Percentiles rank a stretch among this genome's conserved stretches.
These are phyloP conservation scores for Atlantisia rogersi DNA, from an alignment of 2,113 vertebrate species.

Conservation along the genomic window DNA sequence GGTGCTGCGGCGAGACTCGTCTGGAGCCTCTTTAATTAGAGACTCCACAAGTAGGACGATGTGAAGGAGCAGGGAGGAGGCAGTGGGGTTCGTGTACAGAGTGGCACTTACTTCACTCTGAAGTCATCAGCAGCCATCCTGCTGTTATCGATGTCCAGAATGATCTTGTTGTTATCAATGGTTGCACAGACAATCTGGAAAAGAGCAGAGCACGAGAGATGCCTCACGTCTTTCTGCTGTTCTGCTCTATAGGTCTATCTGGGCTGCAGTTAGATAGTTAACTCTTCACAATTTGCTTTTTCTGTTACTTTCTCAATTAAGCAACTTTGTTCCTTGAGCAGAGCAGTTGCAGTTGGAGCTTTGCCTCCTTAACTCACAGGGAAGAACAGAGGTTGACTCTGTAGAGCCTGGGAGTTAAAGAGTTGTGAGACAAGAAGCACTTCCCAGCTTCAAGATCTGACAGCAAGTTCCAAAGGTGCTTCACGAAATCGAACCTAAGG, in stretches of 20 bases:
- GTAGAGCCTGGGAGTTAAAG: neutral
- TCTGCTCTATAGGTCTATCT: fast-evolving
- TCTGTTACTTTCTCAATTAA: neutral
- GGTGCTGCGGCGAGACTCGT: neutral
- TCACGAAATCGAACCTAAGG: neutral
- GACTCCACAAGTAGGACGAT: neutral
- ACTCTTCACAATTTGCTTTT: neutral
- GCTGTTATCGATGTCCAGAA: conserved; percentile 78
- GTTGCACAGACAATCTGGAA: conserved; percentile 71
- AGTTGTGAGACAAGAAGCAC: neutral
- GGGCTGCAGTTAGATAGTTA: neutral
- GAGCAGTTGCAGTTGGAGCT: neutral
- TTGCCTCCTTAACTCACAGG: neutral
- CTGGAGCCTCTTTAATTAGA: neutral
- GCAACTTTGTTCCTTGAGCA: neutral
- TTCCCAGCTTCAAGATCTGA: neutral
- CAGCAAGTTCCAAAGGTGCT: neutral
- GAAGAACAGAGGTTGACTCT: neutral
- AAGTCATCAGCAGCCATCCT: conserved; percentile 79
- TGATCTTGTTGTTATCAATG: conserved; percentile 65
- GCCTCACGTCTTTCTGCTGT: neutral
- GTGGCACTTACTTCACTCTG: conserved; percentile 79
- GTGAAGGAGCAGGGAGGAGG: neutral
- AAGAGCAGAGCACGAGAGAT: neutral
- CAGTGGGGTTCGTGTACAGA: fast-evolving